phyloP scores from a whole-genome alignment of 2,113 vertebrate genomes.

The Excalfactoria chinensis region DNA sequence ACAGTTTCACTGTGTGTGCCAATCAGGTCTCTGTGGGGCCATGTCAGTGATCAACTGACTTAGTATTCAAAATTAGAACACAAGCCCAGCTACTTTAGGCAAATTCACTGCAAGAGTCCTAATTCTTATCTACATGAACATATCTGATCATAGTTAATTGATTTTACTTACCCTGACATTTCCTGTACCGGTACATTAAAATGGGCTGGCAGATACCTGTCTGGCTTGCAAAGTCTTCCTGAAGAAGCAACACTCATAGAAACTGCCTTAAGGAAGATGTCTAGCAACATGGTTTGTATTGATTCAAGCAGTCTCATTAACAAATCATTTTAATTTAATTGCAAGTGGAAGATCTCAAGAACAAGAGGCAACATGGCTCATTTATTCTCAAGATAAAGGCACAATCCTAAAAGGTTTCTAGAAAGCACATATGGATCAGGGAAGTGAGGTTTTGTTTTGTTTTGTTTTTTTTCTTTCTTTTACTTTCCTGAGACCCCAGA shows the following conservation, averaged over 20 bases:
- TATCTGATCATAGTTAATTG: neutral
- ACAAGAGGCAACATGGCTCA: neutral
- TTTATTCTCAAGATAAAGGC: neutral
- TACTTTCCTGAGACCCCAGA: neutral
- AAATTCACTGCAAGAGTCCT: neutral
- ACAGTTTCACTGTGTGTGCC: conserved; percentile 43
- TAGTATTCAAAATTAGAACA: neutral
- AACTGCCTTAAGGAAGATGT: neutral
- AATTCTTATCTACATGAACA: neutral
- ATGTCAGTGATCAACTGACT: conserved; percentile 14
- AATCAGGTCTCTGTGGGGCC: neutral
- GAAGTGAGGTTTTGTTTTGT: neutral
- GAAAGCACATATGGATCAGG: neutral
- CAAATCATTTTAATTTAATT: neutral
- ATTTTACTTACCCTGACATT: neutral
- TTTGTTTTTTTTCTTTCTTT: neutral
- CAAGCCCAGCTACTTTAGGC: neutral
- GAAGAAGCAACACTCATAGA: neutral
- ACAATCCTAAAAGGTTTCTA: neutral
- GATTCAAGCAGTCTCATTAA: neutral
- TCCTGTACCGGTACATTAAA: neutral
- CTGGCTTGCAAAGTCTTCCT: neutral
- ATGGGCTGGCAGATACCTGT: neutral
- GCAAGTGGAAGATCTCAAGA: neutral
- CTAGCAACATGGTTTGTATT: neutral